Percentiles rank a stretch among this genome's conserved stretches.
phyloP scores from a whole-genome alignment of 2,888 invertebrate genomes.

The Ectemnius lituratus region DNA sequence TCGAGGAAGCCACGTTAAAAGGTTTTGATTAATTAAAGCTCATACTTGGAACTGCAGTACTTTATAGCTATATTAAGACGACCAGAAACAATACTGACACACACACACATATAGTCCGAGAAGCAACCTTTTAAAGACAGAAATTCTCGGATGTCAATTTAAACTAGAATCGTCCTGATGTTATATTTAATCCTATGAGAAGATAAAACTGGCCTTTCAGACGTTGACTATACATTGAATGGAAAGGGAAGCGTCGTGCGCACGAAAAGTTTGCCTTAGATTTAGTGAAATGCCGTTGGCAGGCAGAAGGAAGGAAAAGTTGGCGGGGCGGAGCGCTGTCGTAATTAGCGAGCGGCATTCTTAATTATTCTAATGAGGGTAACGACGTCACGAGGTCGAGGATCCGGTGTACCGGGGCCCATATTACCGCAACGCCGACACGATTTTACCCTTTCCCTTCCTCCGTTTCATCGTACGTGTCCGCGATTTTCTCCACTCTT shows the following conservation, averaged over 20 bases:
- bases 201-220: background rate
- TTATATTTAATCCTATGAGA: too few relatives aligned
- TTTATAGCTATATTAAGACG: too few relatives aligned
- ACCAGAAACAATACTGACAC: too few relatives aligned
- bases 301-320: slow-evolving; percentile 27
- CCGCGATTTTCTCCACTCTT: background rate
- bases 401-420: slow-evolving; percentile 43
- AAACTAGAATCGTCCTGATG: too few relatives aligned
- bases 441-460: slow-evolving; percentile 15
- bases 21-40: too few relatives aligned
- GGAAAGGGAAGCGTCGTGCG: background rate
- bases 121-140: too few relatives aligned
- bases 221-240: background rate
- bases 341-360: slow-evolving; percentile 64
- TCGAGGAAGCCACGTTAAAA: too few relatives aligned
- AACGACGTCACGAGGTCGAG: slow-evolving; percentile 62
- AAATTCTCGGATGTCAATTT: too few relatives aligned
- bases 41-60: too few relatives aligned
- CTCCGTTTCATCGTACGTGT: background rate
- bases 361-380: slow-evolving; percentile 66
- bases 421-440: slow-evolving; percentile 45
- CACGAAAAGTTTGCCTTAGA: slow-evolving; percentile 19
- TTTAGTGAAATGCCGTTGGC: slow-evolving; percentile 5
- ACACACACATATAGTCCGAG: too few relatives aligned
- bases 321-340: slow-evolving; percentile 47